Conservation (phyloP, 2,113 vertebrate genomes). For the Aptenodytes patagonicus region DNA sequence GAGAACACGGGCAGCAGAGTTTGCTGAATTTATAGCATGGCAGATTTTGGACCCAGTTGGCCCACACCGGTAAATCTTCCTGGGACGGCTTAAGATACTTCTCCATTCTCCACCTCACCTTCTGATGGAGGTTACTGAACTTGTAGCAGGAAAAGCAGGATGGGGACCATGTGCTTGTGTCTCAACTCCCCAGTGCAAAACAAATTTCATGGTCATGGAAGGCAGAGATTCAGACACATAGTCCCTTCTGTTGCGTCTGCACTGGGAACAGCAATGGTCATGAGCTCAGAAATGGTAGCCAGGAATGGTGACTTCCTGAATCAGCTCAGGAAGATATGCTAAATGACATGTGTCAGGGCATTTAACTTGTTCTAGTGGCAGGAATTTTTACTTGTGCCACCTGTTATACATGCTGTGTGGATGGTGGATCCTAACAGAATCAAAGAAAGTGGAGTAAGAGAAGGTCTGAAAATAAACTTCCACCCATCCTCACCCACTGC, state of each 20-base stretch:
- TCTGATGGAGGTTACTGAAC: neutral
- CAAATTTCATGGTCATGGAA: neutral
- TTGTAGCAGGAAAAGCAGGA: neutral
- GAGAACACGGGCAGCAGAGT: neutral
- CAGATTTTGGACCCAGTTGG: neutral
- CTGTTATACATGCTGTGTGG: neutral
- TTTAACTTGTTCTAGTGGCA: neutral
- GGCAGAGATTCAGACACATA: neutral
- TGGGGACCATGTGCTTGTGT: neutral
- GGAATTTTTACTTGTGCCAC: neutral
- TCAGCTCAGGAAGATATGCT: neutral
- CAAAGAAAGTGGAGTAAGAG: neutral
- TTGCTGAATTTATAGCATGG: neutral
- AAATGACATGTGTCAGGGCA: neutral
- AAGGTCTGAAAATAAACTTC: neutral
- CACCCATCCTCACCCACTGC: neutral
- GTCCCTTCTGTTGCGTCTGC: neutral
- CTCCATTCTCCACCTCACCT: neutral
- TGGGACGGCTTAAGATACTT: neutral
- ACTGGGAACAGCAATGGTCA: neutral
- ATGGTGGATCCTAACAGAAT: neutral
- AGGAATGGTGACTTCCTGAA: neutral
- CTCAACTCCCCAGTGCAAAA: neutral
- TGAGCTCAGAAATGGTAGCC: neutral
- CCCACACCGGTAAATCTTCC: neutral